Percentiles rank a stretch among this genome's conserved stretches.
These are phyloP conservation scores for Hyperoplus immaculatus DNA, from an alignment of 2,797 vertebrate genomes.

Conservation along the genomic window DNA sequence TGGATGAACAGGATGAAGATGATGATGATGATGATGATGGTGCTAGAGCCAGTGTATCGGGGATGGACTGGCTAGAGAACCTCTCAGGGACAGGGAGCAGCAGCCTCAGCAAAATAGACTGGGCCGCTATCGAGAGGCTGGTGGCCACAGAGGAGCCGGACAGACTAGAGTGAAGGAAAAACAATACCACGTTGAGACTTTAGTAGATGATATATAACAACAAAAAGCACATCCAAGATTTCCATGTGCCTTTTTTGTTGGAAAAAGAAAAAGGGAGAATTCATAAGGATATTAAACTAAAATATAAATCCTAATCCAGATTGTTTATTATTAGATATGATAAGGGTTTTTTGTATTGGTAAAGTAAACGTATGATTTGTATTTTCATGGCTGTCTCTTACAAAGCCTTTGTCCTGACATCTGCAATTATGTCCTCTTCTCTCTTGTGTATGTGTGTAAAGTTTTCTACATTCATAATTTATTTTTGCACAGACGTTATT, in stretches of 20 bases:
- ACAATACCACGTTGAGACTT: not conserved
- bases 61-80: constrained; percentile 72
- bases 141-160: constrained; percentile 82
- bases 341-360: not conserved
- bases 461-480: constrained; percentile 20
- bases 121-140: constrained; percentile 91
- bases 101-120: constrained; percentile 92
- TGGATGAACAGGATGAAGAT: constrained; percentile 38
- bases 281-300: constrained; percentile 7
- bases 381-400: not conserved
- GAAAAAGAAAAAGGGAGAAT: constrained; percentile 6
- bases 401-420: not conserved
- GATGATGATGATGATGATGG: constrained; percentile 11
- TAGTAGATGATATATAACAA: not conserved
- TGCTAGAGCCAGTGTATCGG: not conserved
- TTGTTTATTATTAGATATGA: not conserved
- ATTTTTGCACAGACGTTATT: constrained; percentile 25
- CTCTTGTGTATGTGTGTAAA: not conserved
- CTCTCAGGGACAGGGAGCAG: constrained; percentile 88
- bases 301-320: not conserved
- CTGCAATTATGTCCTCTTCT: constrained; percentile 1
- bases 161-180: constrained; percentile 25
- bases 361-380: not conserved
- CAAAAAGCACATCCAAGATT: not conserved
- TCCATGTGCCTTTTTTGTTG: constrained; percentile 20